phyloP scores from a whole-genome alignment of 2,113 vertebrate species.

The Scopus umbretta region DNA sequence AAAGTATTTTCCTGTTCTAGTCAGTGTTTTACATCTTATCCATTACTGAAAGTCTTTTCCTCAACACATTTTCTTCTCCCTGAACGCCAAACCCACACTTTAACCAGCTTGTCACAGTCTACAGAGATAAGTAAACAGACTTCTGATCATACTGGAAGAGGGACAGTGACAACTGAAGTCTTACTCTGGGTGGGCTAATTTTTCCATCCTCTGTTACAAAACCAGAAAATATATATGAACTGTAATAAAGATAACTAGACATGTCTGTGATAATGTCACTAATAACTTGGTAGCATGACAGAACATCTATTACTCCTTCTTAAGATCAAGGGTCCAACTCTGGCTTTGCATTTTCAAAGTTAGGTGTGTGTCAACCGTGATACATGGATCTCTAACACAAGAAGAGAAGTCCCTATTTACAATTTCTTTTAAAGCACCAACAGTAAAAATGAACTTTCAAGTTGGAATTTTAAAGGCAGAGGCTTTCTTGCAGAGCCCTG shows the following conservation, averaged over 20 bases:
- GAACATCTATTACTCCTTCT: not conserved
- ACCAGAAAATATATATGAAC: not conserved
- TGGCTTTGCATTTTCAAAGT: not conserved
- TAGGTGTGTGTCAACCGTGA: not conserved
- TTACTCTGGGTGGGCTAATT: slow-evolving; percentile 3
- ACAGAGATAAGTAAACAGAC: slow-evolving; percentile 10
- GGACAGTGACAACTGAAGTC: not conserved
- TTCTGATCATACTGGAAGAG: slow-evolving; percentile 15
- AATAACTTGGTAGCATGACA: not conserved
- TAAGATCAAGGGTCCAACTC: not conserved
- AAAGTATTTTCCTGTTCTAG: slow-evolving; percentile 31
- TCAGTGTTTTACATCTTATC: slow-evolving; percentile 36
- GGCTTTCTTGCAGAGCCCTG: not conserved
- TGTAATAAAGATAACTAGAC: not conserved
- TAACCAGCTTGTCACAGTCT: slow-evolving; percentile 28
- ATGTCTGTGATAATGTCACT: not conserved
- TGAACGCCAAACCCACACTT: slow-evolving; percentile 19
- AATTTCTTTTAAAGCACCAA: not conserved
- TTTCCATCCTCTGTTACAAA: not conserved
- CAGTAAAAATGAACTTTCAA: not conserved
- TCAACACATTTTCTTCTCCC: not conserved
- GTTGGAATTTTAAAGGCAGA: slow-evolving; percentile 5
- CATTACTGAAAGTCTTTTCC: slow-evolving; percentile 21
- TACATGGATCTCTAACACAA: not conserved
- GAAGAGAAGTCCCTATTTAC: not conserved